Evolutionary conservation across 2,797 vertebrate genomes (phyloP).

Genomic region (Takifugu ocellatus): DNA sequence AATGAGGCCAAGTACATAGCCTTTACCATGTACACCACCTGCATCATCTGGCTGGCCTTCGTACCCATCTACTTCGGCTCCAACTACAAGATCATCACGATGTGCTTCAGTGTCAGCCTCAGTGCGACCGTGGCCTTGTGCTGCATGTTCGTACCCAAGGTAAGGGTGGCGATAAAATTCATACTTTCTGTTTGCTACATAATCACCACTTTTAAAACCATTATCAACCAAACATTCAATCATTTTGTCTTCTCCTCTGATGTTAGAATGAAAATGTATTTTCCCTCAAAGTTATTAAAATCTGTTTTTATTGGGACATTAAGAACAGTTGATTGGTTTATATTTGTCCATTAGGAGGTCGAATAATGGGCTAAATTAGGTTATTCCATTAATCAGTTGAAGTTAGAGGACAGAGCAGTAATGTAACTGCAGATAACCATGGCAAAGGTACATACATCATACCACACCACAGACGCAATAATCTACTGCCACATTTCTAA

Average conservation of each 20-base stretch:
- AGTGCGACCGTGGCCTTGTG: conserved; percentile 95
- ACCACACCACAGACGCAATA: conserved; percentile 1
- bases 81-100: conserved; percentile 99
- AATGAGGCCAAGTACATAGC: conserved; percentile 98
- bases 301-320: no score
- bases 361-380: not conserved
- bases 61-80: conserved; percentile 99
- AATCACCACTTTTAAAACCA: not conserved
- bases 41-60: conserved; percentile 98
- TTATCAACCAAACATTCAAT: not conserved
- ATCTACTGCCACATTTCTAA: not conserved
- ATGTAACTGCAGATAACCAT: conserved; percentile 7
- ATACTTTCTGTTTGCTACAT: no score
- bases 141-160: conserved; percentile 98
- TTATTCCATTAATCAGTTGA: not conserved
- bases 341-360: no score
- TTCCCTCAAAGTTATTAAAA: not conserved
- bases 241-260: not conserved
- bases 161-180: conserved; percentile 24
- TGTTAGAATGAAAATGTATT: not conserved
- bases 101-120: conserved; percentile 97
- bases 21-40: conserved; percentile 99
- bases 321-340: no score
- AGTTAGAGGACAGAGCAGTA: not conserved
- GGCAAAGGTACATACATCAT: not conserved